Conservation (phyloP, 2,888 invertebrate species). For the Hypena proboscidalis region DNA sequence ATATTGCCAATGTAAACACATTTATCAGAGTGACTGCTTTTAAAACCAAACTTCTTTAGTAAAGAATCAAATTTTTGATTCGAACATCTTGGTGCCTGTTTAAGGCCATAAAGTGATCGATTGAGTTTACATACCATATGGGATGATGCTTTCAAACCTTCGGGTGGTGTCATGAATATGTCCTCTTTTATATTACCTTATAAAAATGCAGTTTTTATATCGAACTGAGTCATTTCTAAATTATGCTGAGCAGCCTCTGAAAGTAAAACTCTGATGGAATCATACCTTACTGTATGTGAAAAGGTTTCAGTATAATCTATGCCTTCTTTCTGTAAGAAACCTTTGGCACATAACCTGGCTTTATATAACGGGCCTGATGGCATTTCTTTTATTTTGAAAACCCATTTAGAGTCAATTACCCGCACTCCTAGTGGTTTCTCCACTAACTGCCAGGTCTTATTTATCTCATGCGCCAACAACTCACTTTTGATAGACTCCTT, state of each 20-base stretch:
- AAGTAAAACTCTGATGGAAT: slow-evolving; percentile 29
- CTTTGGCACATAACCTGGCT: slow-evolving; percentile 40
- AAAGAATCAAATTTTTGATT: slow-evolving; percentile 24
- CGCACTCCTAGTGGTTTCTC: slow-evolving; percentile 16
- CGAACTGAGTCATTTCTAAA: slow-evolving; percentile 31
- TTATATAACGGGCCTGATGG: slow-evolving; percentile 27
- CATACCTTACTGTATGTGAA: slow-evolving; percentile 38
- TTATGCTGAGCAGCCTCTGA: slow-evolving; percentile 28
- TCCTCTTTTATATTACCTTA: slow-evolving; percentile 31
- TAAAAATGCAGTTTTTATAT: slow-evolving; percentile 38
- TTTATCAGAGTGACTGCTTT: slow-evolving; percentile 23
- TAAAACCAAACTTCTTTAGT: background rate
- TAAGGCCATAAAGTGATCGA: slow-evolving; percentile 28
- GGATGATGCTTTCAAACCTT: slow-evolving; percentile 22
- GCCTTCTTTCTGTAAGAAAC: slow-evolving; percentile 18
- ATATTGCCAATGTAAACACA: slow-evolving; percentile 23
- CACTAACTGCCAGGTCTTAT: slow-evolving; percentile 29
- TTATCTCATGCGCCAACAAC: slow-evolving; percentile 17
- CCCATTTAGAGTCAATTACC: slow-evolving; percentile 21
- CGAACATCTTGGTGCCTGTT: slow-evolving; percentile 36
- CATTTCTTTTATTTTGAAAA: slow-evolving; percentile 25
- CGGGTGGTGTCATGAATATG: slow-evolving; percentile 29
- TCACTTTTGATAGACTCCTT: slow-evolving; percentile 11
- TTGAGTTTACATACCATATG: slow-evolving; percentile 30
- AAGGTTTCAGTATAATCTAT: slow-evolving; percentile 35